A percentile compares a stretch with the other conserved stretches of the same genome.
Evolutionary conservation across 2,888 invertebrate genomes (phyloP).

Genomic region (Macrostomum cliftonense): DNA sequence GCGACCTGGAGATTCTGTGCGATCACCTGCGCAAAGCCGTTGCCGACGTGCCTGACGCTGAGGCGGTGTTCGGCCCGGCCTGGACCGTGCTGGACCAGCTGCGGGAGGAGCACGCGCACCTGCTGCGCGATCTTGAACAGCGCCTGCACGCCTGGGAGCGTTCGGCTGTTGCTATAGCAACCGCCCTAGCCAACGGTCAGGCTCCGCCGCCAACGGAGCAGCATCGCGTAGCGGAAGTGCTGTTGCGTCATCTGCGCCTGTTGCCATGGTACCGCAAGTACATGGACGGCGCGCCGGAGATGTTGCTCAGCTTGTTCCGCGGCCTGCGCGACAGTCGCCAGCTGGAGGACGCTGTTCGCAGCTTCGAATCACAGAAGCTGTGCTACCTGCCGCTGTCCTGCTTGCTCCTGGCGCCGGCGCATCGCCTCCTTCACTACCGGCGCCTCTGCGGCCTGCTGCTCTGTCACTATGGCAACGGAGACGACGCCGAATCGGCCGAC

Average conservation of each 20-base stretch:
- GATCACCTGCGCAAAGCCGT: conserved; percentile 25
- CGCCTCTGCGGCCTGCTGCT: conserved; percentile 53
- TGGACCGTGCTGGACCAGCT: conserved; percentile 46
- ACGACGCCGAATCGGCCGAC: conserved; percentile 8
- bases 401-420: conserved; percentile 61
- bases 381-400: conserved; percentile 68
- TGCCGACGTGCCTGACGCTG: too few species aligned
- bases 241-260: not conserved
- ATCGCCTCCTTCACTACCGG: conserved; percentile 64
- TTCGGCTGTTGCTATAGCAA: too few species aligned
- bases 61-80: conserved; percentile 22
- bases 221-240: too few species aligned
- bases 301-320: not conserved
- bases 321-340: not conserved
- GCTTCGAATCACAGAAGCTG: conserved; percentile 47
- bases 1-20: conserved; percentile 74
- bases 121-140: conserved; percentile 41
- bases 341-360: not conserved
- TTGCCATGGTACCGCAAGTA: conserved; percentile 3
- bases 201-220: too few species aligned
- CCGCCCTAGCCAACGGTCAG: too few species aligned
- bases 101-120: conserved; percentile 44
- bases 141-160: not conserved
- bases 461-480: conserved; percentile 46
- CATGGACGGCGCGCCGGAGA: not conserved